Conservation (phyloP, 2,888 invertebrate species). For the Tenthredo notha region DNA sequence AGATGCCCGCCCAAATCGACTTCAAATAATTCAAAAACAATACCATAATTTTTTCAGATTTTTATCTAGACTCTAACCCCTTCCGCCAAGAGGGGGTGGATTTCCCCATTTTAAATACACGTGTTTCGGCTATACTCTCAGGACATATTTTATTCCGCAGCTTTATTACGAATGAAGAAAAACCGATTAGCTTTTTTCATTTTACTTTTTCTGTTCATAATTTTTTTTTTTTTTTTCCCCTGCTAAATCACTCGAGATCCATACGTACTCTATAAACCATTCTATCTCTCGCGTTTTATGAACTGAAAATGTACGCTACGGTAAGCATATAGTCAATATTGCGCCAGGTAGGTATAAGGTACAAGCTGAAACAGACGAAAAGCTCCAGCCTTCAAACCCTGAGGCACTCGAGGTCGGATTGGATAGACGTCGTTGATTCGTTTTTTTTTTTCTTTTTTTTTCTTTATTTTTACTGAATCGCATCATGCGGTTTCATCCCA, state of each 20-base stretch:
- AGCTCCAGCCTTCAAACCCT: background rate
- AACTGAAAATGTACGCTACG: conserved; percentile 14
- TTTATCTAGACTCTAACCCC: too few relatives aligned
- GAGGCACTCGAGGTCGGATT: background rate
- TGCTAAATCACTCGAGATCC: background rate
- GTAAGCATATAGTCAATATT: conserved; percentile 23
- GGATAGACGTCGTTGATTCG: conserved; percentile 43
- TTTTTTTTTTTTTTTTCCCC: background rate
- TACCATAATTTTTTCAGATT: too few relatives aligned
- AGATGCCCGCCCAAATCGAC: too few relatives aligned
- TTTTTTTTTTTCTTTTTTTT: background rate
- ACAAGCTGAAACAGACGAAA: conserved; percentile 4
- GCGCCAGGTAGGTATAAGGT: conserved; percentile 4
- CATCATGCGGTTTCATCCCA: background rate
- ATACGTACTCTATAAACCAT: background rate
- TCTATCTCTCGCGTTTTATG: background rate
- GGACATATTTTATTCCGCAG: background rate
- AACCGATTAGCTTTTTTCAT: background rate
- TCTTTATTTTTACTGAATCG: background rate
- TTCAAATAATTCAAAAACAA: too few relatives aligned
- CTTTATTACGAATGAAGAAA: background rate
- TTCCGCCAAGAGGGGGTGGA: too few relatives aligned
- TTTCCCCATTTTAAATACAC: too few relatives aligned
- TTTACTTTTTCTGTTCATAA: background rate
- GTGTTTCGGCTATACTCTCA: too few relatives aligned